These are phyloP conservation scores for Mimachlamys varia DNA, from an alignment of 2,888 invertebrate genomes.

Conservation along the genomic window DNA sequence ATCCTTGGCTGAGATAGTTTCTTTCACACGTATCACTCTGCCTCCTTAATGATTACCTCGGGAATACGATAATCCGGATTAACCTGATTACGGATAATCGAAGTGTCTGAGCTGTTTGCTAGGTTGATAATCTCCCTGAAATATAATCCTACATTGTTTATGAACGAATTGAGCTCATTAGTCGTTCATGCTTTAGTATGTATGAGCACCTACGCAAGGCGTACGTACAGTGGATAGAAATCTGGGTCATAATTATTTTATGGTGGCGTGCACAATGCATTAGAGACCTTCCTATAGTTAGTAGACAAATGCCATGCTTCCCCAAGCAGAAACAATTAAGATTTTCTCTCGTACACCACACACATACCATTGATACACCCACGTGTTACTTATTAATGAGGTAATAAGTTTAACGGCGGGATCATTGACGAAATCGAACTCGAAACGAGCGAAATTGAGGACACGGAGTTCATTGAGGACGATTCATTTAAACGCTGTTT, in stretches of 20 bases:
- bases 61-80: background rate
- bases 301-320: constrained; percentile 8
- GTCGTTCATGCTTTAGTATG: background rate
- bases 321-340: background rate
- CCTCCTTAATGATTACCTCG: background rate
- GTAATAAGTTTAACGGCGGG: background rate
- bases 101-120: background rate
- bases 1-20: no score
- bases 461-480: background rate
- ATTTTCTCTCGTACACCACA: background rate
- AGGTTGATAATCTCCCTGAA: no score
- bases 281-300: background rate
- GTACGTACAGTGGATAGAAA: background rate
- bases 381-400: background rate
- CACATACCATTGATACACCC: background rate
- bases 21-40: no score
- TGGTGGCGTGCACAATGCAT: background rate
- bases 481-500: background rate
- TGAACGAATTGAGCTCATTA: background rate
- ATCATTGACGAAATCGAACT: background rate
- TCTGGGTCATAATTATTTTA: background rate
- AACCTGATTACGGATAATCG: background rate
- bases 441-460: background rate
- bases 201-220: no score
- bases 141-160: background rate